Percentiles rank a stretch among this genome's conserved stretches.
Evolutionary conservation across 2,113 vertebrate genomes (phyloP).

Genomic region (Plestiodon gilberti): DNA sequence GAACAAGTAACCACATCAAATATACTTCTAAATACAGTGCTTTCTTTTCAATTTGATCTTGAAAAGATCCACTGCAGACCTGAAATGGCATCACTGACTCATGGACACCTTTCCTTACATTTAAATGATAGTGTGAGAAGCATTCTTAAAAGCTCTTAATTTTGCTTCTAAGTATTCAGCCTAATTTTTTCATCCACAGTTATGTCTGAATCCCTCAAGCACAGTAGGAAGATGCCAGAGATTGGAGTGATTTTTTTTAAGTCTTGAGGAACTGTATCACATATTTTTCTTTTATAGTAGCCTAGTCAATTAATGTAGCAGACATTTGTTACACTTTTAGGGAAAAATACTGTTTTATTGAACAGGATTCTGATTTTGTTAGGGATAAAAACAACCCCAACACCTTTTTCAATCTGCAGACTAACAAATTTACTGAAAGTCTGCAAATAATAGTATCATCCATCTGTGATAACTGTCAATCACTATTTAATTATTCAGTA

Average conservation of each 20-base stretch:
- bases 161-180: not conserved
- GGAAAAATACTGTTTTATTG: not conserved
- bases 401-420: not conserved
- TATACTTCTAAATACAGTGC: not conserved
- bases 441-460: slow-evolving; percentile 11
- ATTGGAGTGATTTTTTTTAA: not conserved
- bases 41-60: not conserved
- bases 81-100: not conserved
- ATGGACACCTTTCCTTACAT: not conserved
- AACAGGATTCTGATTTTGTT: not conserved
- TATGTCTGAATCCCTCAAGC: not conserved
- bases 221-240: not conserved
- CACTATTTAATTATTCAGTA: slow-evolving; percentile 16
- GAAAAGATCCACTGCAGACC: not conserved
- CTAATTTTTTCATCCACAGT: not conserved
- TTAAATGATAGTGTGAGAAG: not conserved
- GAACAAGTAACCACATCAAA: not conserved
- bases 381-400: not conserved
- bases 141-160: not conserved
- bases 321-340: not conserved
- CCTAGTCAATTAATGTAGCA: not conserved
- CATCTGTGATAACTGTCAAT: slow-evolving; percentile 14
- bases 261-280: not conserved
- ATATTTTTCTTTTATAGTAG: not conserved
- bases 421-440: not conserved